These are phyloP conservation scores for Columba janthina DNA, from an alignment of 2,113 vertebrate species.

Conservation along the genomic window DNA sequence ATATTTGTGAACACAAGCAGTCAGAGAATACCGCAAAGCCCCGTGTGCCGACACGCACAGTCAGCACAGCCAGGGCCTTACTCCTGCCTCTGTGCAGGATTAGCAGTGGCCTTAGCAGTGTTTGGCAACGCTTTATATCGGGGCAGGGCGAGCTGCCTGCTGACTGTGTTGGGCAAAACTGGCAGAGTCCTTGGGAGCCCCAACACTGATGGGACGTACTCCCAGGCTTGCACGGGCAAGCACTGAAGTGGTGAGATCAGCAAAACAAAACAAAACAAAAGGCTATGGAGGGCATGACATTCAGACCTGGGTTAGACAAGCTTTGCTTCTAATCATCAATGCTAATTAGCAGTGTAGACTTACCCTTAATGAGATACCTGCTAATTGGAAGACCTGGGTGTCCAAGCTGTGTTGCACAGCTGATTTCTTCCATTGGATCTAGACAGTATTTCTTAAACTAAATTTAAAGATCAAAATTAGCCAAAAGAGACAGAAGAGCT, in stretches of 20 bases:
- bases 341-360: neutral
- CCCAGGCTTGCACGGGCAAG: accelerated
- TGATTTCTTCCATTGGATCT: neutral
- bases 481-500: neutral
- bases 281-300: neutral
- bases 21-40: neutral
- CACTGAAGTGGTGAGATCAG: neutral
- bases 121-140: neutral
- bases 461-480: neutral
- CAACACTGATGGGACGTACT: accelerated
- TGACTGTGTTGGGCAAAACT: neutral
- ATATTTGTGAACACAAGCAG: no score
- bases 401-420: neutral
- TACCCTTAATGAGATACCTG: neutral
- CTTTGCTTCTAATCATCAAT: neutral
- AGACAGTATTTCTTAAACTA: neutral
- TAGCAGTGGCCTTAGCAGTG: neutral
- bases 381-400: neutral
- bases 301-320: neutral
- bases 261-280: neutral
- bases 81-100: neutral
- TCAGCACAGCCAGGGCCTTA: accelerated
- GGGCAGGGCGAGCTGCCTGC: neutral
- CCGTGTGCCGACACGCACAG: accelerated
- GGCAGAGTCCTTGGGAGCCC: neutral